Percentiles rank a stretch among this genome's conserved stretches.
phyloP scores from a whole-genome alignment of 1,140 invertebrate species.

The Euwallacea fornicatus region DNA sequence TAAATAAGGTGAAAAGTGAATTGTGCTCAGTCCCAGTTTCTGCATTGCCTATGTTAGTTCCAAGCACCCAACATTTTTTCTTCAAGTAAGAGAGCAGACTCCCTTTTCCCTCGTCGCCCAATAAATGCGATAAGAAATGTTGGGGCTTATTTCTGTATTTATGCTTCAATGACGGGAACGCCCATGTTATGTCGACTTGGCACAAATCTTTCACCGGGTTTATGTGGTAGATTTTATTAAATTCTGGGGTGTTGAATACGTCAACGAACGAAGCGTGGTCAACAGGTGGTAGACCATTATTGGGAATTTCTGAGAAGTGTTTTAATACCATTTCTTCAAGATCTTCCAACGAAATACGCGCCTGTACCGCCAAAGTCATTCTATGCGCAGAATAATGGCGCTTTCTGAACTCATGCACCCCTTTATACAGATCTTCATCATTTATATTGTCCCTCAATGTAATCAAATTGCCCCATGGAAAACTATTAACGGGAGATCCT shows the following conservation, averaged over 20 bases:
- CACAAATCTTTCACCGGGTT: constrained; percentile 75
- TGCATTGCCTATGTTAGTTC: constrained; percentile 73
- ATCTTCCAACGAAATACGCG: constrained; percentile 73
- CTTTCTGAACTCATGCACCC: constrained; percentile 76
- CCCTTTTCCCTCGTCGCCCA: constrained; percentile 88
- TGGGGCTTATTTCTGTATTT: constrained; percentile 77
- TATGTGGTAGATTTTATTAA: constrained; percentile 76
- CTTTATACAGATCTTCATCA: constrained; percentile 65
- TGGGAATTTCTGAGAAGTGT: constrained; percentile 66
- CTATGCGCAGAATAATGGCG: constrained; percentile 86
- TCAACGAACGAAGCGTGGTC: constrained; percentile 49
- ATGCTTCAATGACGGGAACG: constrained; percentile 71
- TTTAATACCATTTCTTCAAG: constrained; percentile 69
- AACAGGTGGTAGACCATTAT: constrained; percentile 60
- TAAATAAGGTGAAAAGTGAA: constrained; percentile 73
- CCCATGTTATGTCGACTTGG: constrained; percentile 76
- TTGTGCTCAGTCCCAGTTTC: constrained; percentile 76
- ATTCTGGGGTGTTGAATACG: constrained; percentile 66
- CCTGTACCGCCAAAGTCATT: constrained; percentile 85
- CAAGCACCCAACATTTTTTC: constrained; percentile 81
- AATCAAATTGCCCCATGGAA: constrained; percentile 82
- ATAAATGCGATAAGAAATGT: constrained; percentile 76
- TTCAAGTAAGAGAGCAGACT: constrained; percentile 83
- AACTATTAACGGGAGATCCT: constrained; percentile 74
- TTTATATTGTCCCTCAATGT: constrained; percentile 72